Evolutionary conservation across 1,140 invertebrate genomes (phyloP), one percentile per base, ranked within the genome.

Genomic region (Lucilia sericata): DNA sequence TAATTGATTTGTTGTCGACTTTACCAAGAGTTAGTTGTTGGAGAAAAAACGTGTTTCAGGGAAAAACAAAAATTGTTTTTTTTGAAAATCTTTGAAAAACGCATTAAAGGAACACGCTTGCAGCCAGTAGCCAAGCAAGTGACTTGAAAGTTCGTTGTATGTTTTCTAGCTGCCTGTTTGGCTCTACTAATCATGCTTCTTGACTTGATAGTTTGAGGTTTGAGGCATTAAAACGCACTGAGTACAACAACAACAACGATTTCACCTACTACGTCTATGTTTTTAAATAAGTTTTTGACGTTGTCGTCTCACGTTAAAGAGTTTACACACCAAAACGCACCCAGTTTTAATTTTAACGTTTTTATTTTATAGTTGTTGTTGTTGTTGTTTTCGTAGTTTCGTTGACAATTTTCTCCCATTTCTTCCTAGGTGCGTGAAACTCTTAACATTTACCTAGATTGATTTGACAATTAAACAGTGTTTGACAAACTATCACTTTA

Each of bases 321-420:
- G 65, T 70, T 70, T 19, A 70, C 65, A 70, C n/a, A 70, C n/a
- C 55, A 70, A 70, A 70, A 70, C 65, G 65, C 65, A 70, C 65
- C 65, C 65, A 70, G 65, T 70, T 70, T 70, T 70, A 19, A 70
- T 21, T 55, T 55, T 55, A 9, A 55, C 13, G 8, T 19, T 70
- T 9, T 70, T 19, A n/a, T 21, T 19, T 70, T 70, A 14, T 65
- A 5, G 2, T 70, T 25, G 7, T 70, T 70, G n/a, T 70, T 70
- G 55, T n/a, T 60, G 55, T 60, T 60, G 55, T 60, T 60, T 14
- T 2, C 2, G 17, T 60, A 14, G 2, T 2, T 70, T 21, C 2
- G 65, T 70, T 70, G 65, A 70, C 65, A 70, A 70, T 70, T 70
- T 70, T 70, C 65, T 19, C 65, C 19, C n/a, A 21, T 70, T 70